A percentile compares a stretch with the other conserved stretches of the same genome.
Conservation (phyloP, 1,140 invertebrate genomes). For the Teleogryllus occipitalis region DNA sequence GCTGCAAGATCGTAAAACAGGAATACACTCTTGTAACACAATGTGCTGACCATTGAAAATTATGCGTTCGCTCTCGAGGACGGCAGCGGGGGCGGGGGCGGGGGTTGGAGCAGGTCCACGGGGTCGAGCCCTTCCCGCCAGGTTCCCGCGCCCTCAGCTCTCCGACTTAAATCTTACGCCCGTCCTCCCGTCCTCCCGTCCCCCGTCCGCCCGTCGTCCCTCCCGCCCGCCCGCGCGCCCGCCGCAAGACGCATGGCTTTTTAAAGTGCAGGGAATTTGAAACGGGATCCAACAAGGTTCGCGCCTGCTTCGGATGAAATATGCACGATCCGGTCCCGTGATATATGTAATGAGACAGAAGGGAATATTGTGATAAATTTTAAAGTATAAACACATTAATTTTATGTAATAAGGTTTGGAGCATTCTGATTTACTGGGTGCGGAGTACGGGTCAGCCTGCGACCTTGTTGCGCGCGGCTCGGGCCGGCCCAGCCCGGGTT, state of each 20-base stretch:
- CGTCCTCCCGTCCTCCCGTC: neutral
- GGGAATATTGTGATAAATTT: constrained; percentile 2
- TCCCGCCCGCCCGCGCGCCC: too few relatives aligned
- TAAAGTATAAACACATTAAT: constrained; percentile 6
- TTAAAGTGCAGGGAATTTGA: constrained; percentile 4
- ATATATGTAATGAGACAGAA: constrained; percentile 5
- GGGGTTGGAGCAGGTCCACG: too few relatives aligned
- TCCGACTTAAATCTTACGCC: neutral
- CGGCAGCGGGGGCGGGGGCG: too few relatives aligned
- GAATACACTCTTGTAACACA: too few relatives aligned
- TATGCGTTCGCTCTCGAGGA: too few relatives aligned
- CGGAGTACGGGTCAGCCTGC: neutral
- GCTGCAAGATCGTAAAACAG: too few relatives aligned
- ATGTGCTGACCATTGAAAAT: too few relatives aligned
- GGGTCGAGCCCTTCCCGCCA: neutral
- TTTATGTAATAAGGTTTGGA: constrained; percentile 5
- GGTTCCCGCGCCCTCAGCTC: neutral
- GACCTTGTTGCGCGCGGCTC: neutral
- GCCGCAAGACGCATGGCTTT: neutral
- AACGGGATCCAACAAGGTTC: neutral
- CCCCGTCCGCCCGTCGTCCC: too few relatives aligned
- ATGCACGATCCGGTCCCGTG: neutral
- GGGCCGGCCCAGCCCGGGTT: neutral
- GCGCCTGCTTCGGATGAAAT: neutral
- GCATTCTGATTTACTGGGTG: neutral